Percentiles rank a stretch among this genome's conserved stretches.
Conservation (phyloP, 2,888 invertebrate genomes). For the Eilema depressum region DNA sequence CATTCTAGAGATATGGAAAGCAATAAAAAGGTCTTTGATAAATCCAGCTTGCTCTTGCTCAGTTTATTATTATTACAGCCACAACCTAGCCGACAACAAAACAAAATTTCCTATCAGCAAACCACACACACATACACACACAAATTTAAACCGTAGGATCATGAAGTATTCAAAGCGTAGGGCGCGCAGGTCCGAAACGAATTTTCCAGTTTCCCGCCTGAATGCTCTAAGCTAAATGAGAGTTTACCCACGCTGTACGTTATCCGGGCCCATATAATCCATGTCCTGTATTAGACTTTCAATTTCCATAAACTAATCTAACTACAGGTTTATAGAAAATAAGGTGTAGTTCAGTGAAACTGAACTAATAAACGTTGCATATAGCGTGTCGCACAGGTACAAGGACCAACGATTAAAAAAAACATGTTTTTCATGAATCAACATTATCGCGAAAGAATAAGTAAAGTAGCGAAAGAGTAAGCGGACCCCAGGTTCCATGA, state of each 20-base stretch:
- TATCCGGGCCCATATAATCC: slow-evolving; percentile 55
- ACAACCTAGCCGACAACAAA: neutral
- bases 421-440: too few species aligned
- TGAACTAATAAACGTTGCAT: neutral
- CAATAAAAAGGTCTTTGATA: neutral
- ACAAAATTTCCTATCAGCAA: neutral
- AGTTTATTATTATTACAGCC: neutral
- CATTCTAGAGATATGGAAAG: neutral
- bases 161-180: slow-evolving; percentile 58
- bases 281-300: slow-evolving; percentile 49
- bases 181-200: slow-evolving; percentile 47
- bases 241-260: slow-evolving; percentile 43
- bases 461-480: too few species aligned
- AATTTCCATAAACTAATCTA: slow-evolving; percentile 67
- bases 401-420: too few species aligned
- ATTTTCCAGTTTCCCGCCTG: slow-evolving; percentile 64
- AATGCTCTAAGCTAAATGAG: slow-evolving; percentile 71
- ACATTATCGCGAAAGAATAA: too few species aligned
- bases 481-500: too few species aligned
- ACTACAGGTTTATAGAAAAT: neutral
- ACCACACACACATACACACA: slow-evolving; percentile 18
- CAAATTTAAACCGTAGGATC: slow-evolving; percentile 43
- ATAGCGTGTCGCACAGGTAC: too few species aligned
- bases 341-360: neutral
- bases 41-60: neutral